Evolutionary conservation across 2,888 invertebrate genomes (phyloP).

Genomic region (Ceramica pisi): DNA sequence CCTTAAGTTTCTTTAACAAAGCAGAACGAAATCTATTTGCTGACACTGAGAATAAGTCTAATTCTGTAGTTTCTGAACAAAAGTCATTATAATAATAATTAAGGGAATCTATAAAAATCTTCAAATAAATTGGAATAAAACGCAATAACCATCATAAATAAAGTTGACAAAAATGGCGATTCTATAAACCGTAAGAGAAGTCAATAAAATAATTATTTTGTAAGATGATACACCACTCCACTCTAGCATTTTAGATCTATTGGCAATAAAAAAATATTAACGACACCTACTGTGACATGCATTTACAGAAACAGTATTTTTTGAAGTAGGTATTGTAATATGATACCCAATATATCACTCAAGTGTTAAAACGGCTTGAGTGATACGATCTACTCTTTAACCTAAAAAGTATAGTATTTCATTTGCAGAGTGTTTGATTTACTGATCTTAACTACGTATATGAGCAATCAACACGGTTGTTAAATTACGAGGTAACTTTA

Average conservation of each 20-base stretch:
- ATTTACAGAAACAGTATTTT: slow-evolving; percentile 48
- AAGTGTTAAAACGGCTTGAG: slow-evolving; percentile 44
- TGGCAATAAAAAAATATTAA: slow-evolving; percentile 45
- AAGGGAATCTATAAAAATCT: too few species aligned
- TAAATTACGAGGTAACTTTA: slow-evolving; percentile 28
- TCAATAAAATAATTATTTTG: slow-evolving; percentile 28
- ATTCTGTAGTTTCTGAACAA: too few species aligned
- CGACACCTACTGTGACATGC: slow-evolving; percentile 22
- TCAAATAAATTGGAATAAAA: too few species aligned
- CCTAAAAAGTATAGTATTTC: slow-evolving; percentile 58
- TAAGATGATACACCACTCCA: slow-evolving; percentile 8
- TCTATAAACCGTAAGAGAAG: slow-evolving; percentile 26
- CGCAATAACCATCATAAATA: background rate
- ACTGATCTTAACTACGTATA: slow-evolving; percentile 20
- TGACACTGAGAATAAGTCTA: too few species aligned
- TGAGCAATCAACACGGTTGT: slow-evolving; percentile 33
- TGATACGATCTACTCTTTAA: slow-evolving; percentile 60
- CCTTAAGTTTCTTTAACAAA: too few species aligned
- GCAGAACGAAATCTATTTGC: too few species aligned
- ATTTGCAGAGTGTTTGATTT: slow-evolving; percentile 51
- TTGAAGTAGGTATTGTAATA: slow-evolving; percentile 33
- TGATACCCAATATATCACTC: slow-evolving; percentile 55
- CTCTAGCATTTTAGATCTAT: slow-evolving; percentile 30
- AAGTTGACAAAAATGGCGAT: slow-evolving; percentile 14
- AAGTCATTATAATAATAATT: too few species aligned